Conservation (phyloP, 2,113 vertebrate genomes). For the Spea bombifrons region DNA sequence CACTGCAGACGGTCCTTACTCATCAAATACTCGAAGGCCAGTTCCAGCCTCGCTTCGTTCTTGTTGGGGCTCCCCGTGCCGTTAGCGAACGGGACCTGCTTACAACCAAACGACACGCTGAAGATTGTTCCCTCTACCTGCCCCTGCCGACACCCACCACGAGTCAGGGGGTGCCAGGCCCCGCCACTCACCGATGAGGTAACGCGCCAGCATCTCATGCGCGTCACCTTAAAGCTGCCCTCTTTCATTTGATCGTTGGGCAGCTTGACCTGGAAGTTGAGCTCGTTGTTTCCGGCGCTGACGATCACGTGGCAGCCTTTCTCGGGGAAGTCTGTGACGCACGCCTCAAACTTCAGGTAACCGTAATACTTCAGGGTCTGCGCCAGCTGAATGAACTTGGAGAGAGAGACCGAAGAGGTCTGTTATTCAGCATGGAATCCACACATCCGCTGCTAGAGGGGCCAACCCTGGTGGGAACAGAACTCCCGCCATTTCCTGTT, state of each 20-base stretch:
- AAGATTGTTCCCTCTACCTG: neutral
- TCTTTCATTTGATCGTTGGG: constrained; percentile 93
- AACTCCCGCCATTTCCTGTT: no score
- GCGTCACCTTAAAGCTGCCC: constrained; percentile 96
- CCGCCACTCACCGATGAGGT: constrained; percentile 88
- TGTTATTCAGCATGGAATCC: no score
- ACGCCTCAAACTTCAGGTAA: constrained; percentile 95
- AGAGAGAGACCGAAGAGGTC: constrained; percentile 15
- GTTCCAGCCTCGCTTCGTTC: constrained; percentile 88
- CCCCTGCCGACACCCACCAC: no score
- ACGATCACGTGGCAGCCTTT: constrained; percentile 95
- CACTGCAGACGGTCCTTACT: constrained; percentile 97
- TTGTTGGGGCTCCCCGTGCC: constrained; percentile 78
- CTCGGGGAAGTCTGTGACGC: constrained; percentile 94
- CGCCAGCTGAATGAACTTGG: constrained; percentile 87
- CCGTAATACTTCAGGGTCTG: constrained; percentile 96
- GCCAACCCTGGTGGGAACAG: no score
- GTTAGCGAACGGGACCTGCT: constrained; percentile 82
- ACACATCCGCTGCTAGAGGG: no score
- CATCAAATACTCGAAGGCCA: constrained; percentile 98
- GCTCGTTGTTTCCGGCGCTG: constrained; percentile 93
- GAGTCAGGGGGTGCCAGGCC: fast-evolving
- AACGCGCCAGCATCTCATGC: constrained; percentile 97
- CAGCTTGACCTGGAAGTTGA: constrained; percentile 95
- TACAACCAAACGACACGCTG: no score